Conservation (phyloP, 1,140 invertebrate genomes). For the Ooceraea biroi region DNA sequence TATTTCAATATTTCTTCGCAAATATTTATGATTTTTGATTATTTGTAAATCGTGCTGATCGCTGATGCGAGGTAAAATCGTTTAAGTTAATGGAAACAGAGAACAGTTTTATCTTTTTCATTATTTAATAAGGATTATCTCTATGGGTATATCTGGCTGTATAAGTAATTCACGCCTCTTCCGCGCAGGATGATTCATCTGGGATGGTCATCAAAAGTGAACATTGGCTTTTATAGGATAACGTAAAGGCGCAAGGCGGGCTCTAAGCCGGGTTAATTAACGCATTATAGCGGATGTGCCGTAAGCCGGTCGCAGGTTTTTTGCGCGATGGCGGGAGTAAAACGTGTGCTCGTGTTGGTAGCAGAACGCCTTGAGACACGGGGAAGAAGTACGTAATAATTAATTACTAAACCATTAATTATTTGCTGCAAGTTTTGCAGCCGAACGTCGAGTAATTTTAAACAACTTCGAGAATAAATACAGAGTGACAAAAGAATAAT, state of each 20-base stretch:
- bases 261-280: slow-evolving; percentile 60
- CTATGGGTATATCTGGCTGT: slow-evolving; percentile 28
- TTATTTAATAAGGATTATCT: no score
- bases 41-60: no score
- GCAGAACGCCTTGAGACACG: slow-evolving; percentile 28
- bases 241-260: slow-evolving; percentile 37
- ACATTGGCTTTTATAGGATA: slow-evolving; percentile 45
- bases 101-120: no score
- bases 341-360: slow-evolving; percentile 6
- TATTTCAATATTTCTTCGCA: no score
- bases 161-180: slow-evolving; percentile 26
- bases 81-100: no score
- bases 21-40: no score
- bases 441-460: background rate
- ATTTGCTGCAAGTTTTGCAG: background rate
- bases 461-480: background rate
- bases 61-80: no score
- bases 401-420: slow-evolving; percentile 49
- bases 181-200: slow-evolving; percentile 26
- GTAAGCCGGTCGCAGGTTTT: slow-evolving; percentile 44
- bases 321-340: slow-evolving; percentile 4
- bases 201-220: slow-evolving; percentile 38
- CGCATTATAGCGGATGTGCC: slow-evolving; percentile 50
- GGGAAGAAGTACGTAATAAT: slow-evolving; percentile 42
- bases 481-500: background rate